A percentile compares a stretch with the other conserved stretches of the same genome.
phyloP scores from a whole-genome alignment of 2,888 invertebrate species.

The Strigamia maritima region DNA sequence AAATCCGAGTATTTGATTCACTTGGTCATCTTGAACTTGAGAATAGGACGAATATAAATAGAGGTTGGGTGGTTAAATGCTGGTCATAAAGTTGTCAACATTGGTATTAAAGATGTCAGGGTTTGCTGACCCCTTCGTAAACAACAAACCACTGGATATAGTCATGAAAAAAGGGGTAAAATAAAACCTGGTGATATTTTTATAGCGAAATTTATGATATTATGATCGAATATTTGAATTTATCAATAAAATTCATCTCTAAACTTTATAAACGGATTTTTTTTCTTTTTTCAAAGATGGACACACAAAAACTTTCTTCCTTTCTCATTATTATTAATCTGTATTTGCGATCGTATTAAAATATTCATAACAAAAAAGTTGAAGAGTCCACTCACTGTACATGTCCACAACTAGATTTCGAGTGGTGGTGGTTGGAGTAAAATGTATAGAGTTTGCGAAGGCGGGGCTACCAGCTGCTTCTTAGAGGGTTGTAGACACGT shows the following conservation, averaged over 20 bases:
- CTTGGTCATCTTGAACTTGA: neutral
- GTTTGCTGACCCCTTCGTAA: neutral
- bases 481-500: conserved; percentile 22
- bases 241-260: no score
- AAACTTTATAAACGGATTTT: no score
- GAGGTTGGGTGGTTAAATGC: neutral
- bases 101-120: neutral
- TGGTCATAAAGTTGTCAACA: conserved; percentile 13
- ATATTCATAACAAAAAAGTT: conserved; percentile 6
- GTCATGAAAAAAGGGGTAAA: neutral
- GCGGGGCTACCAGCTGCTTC: conserved; percentile 17
- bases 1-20: neutral
- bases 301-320: neutral
- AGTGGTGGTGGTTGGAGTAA: neutral
- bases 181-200: neutral
- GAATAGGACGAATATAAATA: neutral
- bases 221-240: no score
- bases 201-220: no score
- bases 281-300: no score
- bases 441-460: conserved; percentile 3
- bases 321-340: neutral
- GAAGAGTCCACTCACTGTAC: conserved; percentile 11
- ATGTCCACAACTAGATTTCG: conserved; percentile 3
- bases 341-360: neutral
- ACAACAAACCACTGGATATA: neutral